Base-by-base conservation (phyloP, 1,140 invertebrate genomes). In the Drosophila kohkoa region DNA sequence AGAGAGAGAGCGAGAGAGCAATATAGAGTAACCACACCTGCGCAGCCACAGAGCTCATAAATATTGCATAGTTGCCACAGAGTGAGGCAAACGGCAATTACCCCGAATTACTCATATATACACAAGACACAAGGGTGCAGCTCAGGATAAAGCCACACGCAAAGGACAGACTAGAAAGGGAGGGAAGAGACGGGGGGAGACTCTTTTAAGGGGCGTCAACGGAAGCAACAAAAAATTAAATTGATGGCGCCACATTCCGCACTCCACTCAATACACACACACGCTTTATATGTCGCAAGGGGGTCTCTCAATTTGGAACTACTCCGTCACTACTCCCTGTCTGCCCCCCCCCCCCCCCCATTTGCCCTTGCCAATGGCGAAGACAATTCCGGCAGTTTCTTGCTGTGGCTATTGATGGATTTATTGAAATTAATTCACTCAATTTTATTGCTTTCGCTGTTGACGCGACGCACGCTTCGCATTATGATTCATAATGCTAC, bases 371-470 rank as follows among this genome's bases (percentile, higher is more conserved):
- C 15, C 15, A 15, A 0, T 15, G 15, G 15, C 0, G 15, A 15
- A 1, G 15, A 15, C 15, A 15, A 15, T 15, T 15, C 15, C 15
- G 48, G 55, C 55, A 35, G 63, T 46, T 49, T 45, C 48, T 28
- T 62, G 41, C 57, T 32, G 38, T 13, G n/a, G 41, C 46, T 71
- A 83, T 80, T 87, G 80, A 87, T 87, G 85, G 77, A 89, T 88
- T 89, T 88, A 88, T 88, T 88, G 80, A 89, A 88, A 89, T 89
- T 83, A 89, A 89, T 89, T 83, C 72, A 58, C 51, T 69, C 4
- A 80, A 72, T 79, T 85, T 87, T 76, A 82, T 77, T 79, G 74
- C 72, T 38, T 43, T 13, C 4, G 51, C 30, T 32, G 28, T 13
- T 48, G 32, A 11, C 13, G 66, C 51, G 49, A 69, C 72, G 20